phyloP scores from a whole-genome alignment of 2,888 invertebrate genomes.

The Ormyrus rosae region DNA sequence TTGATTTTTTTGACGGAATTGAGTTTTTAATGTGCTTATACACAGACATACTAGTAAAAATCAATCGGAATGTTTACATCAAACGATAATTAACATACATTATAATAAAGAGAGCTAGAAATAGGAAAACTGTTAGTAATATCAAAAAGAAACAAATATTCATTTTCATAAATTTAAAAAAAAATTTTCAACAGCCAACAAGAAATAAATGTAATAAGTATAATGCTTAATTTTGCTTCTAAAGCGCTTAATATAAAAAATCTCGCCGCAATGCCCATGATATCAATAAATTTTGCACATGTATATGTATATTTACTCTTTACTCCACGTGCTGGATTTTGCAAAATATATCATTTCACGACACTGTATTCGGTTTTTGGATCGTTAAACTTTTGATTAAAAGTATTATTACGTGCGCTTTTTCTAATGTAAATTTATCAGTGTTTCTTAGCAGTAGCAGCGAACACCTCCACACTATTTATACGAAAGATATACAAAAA shows the following conservation, averaged over 20 bases:
- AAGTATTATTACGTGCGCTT: conserved; percentile 1
- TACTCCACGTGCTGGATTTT: neutral
- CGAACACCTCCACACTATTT: neutral
- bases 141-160: conserved; percentile 45
- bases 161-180: conserved; percentile 51
- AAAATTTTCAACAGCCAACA: conserved; percentile 63
- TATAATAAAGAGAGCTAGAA: conserved; percentile 22
- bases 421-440: conserved; percentile 4
- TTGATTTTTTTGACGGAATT: conserved; percentile 36
- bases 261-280: conserved; percentile 9
- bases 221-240: conserved; percentile 35
- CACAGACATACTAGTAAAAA: conserved; percentile 20
- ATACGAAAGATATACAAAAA: conserved; percentile 38
- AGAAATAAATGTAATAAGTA: conserved; percentile 62
- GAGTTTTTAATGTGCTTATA: conserved; percentile 1
- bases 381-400: conserved; percentile 23
- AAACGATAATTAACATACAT: conserved; percentile 36
- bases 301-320: conserved; percentile 4
- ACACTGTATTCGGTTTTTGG: conserved; percentile 9
- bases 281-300: neutral
- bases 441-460: conserved; percentile 11
- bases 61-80: conserved; percentile 50
- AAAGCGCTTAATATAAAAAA: conserved; percentile 51
- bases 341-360: neutral
- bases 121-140: conserved; percentile 34